Base-by-base conservation (phyloP, 1,140 invertebrate genomes). In the Sitophilus oryzae region DNA sequence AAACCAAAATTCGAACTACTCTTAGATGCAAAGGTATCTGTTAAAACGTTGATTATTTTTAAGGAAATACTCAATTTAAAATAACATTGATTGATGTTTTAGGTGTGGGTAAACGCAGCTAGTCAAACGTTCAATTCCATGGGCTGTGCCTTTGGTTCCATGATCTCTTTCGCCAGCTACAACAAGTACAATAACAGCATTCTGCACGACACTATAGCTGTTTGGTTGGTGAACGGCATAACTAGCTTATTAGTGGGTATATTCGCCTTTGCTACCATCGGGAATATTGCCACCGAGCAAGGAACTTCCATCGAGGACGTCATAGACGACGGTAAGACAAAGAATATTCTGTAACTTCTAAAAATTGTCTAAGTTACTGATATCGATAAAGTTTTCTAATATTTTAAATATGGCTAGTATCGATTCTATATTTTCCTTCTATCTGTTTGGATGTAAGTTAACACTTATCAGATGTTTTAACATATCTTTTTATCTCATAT, bases 121-220 rank as follows among this genome's bases (percentile, higher is more conserved):
- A 89, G 88, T 5, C 92, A 96, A 75, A 92, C 91, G 59, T 93
- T 96, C 71, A 93, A 93, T 74, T 93, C 92, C 0, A 84, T 95
- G 53, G 89, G 91, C 47, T 89, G 93, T 23, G 89, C 89, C 0
- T 91, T 93, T 64, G 93, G 93, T 15, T 91, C 90, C 3, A 89
- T 95, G 78, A 93, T 96, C 66, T 91, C 90, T 64, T 94, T 94
- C 70, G 88, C 91, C n/a, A 93, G 90, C 66, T 96, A 95, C 75
- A 96, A 95, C 73, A 85, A 86, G 69, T 92, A 93, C 69, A 85
- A 89, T 66, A 95, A 95, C 67, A 91, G 90, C 62, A 87, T 94
- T 54, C 74, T 94, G 16, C 82, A 89, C 47, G 90, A 94, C 65
- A 90, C 89, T 0, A 64, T 93, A 15, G 82, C 89, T 0, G 87